A percentile compares a stretch with the other conserved stretches of the same genome.
Conservation (phyloP, 2,888 invertebrate genomes). For the Diachrysia chrysitis region DNA sequence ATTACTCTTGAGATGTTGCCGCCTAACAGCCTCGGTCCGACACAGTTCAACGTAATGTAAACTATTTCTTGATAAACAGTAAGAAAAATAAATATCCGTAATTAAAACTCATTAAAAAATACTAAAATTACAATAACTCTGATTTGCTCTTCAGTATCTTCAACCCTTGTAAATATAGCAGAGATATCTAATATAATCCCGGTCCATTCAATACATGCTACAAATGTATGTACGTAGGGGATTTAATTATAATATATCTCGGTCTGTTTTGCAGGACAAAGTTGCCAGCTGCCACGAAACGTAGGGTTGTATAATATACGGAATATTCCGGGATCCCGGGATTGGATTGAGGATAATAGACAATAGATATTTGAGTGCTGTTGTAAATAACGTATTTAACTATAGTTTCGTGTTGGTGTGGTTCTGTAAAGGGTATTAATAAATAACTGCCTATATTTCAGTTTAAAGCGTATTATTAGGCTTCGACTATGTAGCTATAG, state of each 20-base stretch:
- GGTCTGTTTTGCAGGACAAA: constrained; percentile 35
- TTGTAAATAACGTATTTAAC: constrained; percentile 1
- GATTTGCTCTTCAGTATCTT: too few relatives aligned
- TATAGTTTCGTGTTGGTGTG: neutral
- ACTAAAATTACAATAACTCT: too few relatives aligned
- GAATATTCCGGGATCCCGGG: constrained; percentile 18
- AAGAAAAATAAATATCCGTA: neutral
- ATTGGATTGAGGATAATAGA: neutral
- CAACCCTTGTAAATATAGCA: too few relatives aligned
- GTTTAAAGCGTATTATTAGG: neutral
- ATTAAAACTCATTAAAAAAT: too few relatives aligned
- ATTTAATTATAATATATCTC: constrained; percentile 36
- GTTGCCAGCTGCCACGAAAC: constrained; percentile 35
- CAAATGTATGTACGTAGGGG: constrained; percentile 13
- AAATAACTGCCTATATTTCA: neutral
- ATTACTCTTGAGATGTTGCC: too few relatives aligned
- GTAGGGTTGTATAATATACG: constrained; percentile 24
- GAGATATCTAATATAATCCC: too few relatives aligned
- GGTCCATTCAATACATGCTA: neutral
- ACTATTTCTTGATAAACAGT: too few relatives aligned
- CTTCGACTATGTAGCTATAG: too few relatives aligned
- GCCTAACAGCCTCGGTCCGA: too few relatives aligned
- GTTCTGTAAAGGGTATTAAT: neutral
- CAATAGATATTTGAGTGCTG: neutral
- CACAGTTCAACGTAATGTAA: too few relatives aligned